These are phyloP conservation scores for Stictocephala bisonia DNA, from an alignment of 2,888 invertebrate species.

Conservation along the genomic window DNA sequence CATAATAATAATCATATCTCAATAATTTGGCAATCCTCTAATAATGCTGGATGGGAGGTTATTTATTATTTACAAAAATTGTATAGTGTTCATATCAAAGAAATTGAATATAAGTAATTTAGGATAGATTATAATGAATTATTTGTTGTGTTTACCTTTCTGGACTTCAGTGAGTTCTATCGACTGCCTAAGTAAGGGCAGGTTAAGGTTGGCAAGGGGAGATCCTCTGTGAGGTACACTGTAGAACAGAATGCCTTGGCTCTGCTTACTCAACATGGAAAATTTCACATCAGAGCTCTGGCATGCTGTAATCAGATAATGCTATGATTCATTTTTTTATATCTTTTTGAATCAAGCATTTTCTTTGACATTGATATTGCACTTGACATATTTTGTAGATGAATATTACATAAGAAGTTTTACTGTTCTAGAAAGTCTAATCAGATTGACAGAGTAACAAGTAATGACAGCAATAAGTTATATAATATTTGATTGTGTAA, in stretches of 20 bases:
- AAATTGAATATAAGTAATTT: not conserved
- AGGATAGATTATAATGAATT: not conserved
- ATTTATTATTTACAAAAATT: no score
- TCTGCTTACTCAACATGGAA: conserved; percentile 68
- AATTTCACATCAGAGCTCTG: conserved; percentile 66
- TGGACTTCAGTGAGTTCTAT: conserved; percentile 82
- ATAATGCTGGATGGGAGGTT: no score
- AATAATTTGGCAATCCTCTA: not conserved
- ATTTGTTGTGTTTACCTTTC: conserved; percentile 73
- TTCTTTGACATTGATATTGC: no score
- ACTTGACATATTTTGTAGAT: no score
- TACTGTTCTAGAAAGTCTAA: no score
- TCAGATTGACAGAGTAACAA: no score
- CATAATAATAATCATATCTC: no score
- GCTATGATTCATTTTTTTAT: not conserved
- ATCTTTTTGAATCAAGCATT: no score
- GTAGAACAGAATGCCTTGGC: conserved; percentile 81
- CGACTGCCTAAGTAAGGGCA: conserved; percentile 80
- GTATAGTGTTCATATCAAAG: not conserved
- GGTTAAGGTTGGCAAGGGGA: conserved; percentile 78
- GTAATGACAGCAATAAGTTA: no score
- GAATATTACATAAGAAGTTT: no score
- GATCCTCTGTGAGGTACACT: conserved; percentile 90
- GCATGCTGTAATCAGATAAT: conserved; percentile 63
- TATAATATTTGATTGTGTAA: no score